Base-by-base conservation (phyloP, 2,113 vertebrate species). In the Heterochromis multidens region DNA sequence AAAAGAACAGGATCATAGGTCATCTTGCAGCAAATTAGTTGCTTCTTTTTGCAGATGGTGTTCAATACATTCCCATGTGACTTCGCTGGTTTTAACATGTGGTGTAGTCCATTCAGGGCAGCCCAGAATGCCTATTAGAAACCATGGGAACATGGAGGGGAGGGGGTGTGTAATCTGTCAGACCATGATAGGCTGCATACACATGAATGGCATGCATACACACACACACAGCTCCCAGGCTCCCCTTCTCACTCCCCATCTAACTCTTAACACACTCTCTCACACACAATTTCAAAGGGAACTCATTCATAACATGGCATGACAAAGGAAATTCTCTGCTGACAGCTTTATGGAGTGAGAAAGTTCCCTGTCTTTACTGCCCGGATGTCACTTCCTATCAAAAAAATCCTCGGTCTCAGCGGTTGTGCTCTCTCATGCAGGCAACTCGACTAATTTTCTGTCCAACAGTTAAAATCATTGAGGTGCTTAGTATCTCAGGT, bases 261-360 rank as follows among this genome's bases (percentile, higher is more conserved):
- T 63, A n/a, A 46, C 60, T 67, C 61, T 77, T 54, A 59, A 77
- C 80, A 78, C 29, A 56, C 40, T 57, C 58, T 58, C 80, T 84
- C 74, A 82, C 79, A 84, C 83, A 80, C 78, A 90, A 82, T 90
- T 92, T 89, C 65, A 80, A 84, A 87, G 77, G 52, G 67, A 90
- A 80, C 86, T 88, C 91, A 93, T 94, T 93, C 90, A 93, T 94
- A 94, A 89, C 89, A 40, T 81, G 83, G 85, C 46, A 88, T 91
- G 92, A 92, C 93, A 93, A 93, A 94, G 85, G 90, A 88, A 91
- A 93, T 92, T 93, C 92, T 91, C 85, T 56, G 84, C 89, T 90
- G 95, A 94, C 94, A 94, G 92, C 92, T 95, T 94, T 89, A 94
- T 93, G 91, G 94, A 93, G 87, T 84, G 91, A 94, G 90, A 93